Evolutionary conservation across 2,113 vertebrate species (phyloP).

Genomic region (Apteryx mantelli): DNA sequence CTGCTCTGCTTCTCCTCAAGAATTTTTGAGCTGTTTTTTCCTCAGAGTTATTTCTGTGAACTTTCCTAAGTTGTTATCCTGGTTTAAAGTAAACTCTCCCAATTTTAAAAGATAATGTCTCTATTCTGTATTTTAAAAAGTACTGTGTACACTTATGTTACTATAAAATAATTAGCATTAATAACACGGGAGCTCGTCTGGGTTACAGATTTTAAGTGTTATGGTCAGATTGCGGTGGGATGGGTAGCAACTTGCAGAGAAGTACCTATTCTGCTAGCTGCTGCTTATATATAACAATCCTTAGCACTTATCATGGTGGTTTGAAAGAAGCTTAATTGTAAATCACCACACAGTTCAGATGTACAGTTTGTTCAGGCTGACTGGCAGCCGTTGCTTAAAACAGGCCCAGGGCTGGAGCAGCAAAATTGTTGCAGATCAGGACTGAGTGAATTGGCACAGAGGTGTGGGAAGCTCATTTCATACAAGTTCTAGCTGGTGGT

Average conservation of each 20-base stretch:
- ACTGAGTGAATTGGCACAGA: slow-evolving; percentile 10
- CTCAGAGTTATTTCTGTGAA: neutral
- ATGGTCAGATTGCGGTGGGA: neutral
- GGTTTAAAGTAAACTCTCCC: neutral
- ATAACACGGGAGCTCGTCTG: neutral
- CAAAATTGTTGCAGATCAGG: neutral
- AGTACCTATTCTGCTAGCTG: neutral
- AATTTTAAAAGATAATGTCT: neutral
- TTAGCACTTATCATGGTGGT: neutral
- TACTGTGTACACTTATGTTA: neutral
- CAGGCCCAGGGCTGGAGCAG: neutral
- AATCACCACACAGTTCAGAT: neutral
- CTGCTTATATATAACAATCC: neutral
- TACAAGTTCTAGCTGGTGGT: slow-evolving; percentile 24
- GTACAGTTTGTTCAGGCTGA: neutral
- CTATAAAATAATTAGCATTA: neutral
- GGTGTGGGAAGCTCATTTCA: slow-evolving; percentile 4
- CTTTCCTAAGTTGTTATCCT: slow-evolving; percentile 5
- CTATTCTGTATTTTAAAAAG: neutral
- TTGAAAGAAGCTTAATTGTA: neutral
- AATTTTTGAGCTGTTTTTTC: neutral
- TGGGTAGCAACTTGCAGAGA: neutral
- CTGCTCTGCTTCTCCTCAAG: neutral
- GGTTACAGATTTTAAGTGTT: neutral
- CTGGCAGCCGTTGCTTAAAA: neutral